Evolutionary conservation across 30 jellyfish, hydroid and myxozoan genomes (phyloP).

Genomic region (Aurelia aurita complex sp. Pacific): DNA sequence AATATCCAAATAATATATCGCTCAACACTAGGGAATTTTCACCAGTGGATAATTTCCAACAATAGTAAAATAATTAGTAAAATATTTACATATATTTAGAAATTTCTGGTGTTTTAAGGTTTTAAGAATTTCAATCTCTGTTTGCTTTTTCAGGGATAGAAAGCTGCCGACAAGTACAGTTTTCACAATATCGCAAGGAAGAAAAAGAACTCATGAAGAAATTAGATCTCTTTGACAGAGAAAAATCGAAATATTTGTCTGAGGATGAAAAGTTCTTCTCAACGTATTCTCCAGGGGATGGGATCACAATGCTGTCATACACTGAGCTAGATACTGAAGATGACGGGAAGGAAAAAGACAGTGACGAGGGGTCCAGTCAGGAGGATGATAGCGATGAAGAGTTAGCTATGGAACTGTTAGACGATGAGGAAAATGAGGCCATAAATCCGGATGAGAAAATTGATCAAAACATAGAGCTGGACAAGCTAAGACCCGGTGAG

Average conservation of each 20-base stretch:
- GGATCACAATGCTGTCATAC: constrained; percentile 35
- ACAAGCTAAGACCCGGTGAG: no score
- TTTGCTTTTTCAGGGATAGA: constrained; percentile 56
- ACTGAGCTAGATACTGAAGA: constrained; percentile 2
- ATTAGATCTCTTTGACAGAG: constrained; percentile 53
- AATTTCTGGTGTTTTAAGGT: no score
- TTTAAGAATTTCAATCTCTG: no score
- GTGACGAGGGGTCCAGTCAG: neutral
- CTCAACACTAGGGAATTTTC: no score
- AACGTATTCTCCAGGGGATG: constrained; percentile 52
- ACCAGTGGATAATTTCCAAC: no score
- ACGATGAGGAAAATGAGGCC: neutral
- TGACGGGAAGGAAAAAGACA: constrained; percentile 9
- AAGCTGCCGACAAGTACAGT: constrained; percentile 86
- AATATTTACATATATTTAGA: no score
- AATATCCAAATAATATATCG: no score
- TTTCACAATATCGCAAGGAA: constrained; percentile 56
- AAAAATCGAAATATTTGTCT: constrained; percentile 36
- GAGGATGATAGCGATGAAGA: neutral
- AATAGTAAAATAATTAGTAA: no score
- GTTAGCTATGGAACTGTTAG: neutral
- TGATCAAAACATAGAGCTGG: no score
- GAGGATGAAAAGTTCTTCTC: constrained; percentile 57
- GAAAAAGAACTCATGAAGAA: constrained; percentile 69
- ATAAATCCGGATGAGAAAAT: neutral